Evolutionary conservation across 2,888 invertebrate species (phyloP).

Genomic region (Thera britannica): DNA sequence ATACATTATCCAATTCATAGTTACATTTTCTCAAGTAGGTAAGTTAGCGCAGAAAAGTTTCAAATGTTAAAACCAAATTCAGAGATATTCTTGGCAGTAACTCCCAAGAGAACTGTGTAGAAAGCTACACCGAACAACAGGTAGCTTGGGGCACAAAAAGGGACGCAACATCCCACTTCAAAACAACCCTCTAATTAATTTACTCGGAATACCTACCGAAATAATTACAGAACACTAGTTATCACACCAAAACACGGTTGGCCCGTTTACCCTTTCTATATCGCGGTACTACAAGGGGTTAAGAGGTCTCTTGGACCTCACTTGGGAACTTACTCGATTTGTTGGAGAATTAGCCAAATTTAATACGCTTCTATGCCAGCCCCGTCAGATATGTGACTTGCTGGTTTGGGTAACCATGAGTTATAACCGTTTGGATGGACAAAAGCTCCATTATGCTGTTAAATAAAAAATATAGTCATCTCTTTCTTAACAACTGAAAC

Average conservation of each 20-base stretch:
- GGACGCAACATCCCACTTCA: slow-evolving; percentile 6
- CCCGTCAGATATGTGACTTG: slow-evolving; percentile 62
- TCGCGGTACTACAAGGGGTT: slow-evolving; percentile 49
- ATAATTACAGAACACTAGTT: slow-evolving; percentile 44
- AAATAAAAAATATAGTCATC: too few relatives aligned
- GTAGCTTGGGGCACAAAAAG: slow-evolving; percentile 16
- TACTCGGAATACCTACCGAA: slow-evolving; percentile 21
- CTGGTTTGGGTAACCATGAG: slow-evolving; percentile 48
- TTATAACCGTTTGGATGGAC: slow-evolving; percentile 29
- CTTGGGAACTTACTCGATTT: slow-evolving; percentile 69
- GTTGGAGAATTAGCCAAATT: slow-evolving; percentile 67
- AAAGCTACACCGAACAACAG: slow-evolving; percentile 23
- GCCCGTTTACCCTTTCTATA: slow-evolving; percentile 57
- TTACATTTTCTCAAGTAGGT: background rate
- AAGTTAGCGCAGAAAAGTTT: background rate
- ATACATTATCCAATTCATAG: background rate
- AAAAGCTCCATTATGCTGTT: too few relatives aligned
- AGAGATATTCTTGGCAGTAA: slow-evolving; percentile 1
- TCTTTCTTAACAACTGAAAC: too few relatives aligned
- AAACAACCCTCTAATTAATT: slow-evolving; percentile 26
- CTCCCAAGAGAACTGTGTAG: slow-evolving; percentile 6
- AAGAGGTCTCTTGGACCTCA: slow-evolving; percentile 58
- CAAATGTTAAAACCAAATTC: slow-evolving; percentile 11
- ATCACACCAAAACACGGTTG: slow-evolving; percentile 53
- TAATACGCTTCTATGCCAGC: slow-evolving; percentile 59